A percentile compares a stretch with the other conserved stretches of the same genome.
phyloP scores from a whole-genome alignment of 2,888 invertebrate species.

The Eilema depressum region DNA sequence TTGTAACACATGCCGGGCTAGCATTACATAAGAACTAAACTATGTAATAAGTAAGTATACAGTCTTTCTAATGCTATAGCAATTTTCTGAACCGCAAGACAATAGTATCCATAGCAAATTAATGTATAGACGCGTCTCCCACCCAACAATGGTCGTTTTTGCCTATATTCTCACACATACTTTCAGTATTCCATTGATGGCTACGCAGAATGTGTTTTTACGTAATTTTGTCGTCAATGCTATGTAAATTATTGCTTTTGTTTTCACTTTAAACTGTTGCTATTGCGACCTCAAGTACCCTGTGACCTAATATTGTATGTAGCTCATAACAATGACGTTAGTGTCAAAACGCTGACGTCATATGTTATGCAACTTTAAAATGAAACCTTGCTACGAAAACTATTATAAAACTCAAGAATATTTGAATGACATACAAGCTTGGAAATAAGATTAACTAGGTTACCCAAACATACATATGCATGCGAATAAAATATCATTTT shows the following conservation, averaged over 20 bases:
- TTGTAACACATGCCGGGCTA: slow-evolving; percentile 1
- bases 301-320: slow-evolving; percentile 1
- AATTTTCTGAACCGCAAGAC: slow-evolving; percentile 31
- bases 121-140: slow-evolving; percentile 30
- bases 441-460: too few species aligned
- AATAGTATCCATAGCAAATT: slow-evolving; percentile 32
- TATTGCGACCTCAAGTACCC: slow-evolving; percentile 31
- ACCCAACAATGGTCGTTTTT: slow-evolving; percentile 58
- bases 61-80: slow-evolving; percentile 22
- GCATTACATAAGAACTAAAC: slow-evolving; percentile 9
- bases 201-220: slow-evolving; percentile 60
- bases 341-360: not conserved
- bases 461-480: too few species aligned
- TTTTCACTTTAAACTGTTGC: slow-evolving; percentile 44
- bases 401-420: too few species aligned
- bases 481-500: too few species aligned
- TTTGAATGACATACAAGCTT: too few species aligned
- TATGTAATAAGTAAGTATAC: slow-evolving; percentile 20
- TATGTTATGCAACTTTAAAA: not conserved
- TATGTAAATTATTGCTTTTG: slow-evolving; percentile 31
- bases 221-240: slow-evolving; percentile 28
- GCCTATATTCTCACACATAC: slow-evolving; percentile 61
- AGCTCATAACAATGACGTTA: not conserved
- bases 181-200: slow-evolving; percentile 65
- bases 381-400: too few species aligned